Evolutionary conservation across 1,140 invertebrate genomes (phyloP).

Genomic region (Drosophila eugracilis): DNA sequence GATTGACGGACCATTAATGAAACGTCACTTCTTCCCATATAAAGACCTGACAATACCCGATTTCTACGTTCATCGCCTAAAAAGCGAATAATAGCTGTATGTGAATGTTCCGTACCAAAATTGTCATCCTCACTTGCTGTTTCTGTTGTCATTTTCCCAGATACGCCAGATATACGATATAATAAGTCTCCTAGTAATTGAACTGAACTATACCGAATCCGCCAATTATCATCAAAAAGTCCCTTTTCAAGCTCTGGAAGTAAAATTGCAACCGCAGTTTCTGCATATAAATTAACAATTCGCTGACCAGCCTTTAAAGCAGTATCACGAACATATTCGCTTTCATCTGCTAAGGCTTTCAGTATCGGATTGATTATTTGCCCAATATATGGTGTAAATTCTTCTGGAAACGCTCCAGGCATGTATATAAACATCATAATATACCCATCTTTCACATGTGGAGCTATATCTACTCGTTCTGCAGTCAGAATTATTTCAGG

Average conservation of each 20-base stretch:
- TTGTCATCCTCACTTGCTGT: slow-evolving; percentile 99
- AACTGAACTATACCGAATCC: slow-evolving; percentile 98
- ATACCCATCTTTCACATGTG: slow-evolving; percentile 99
- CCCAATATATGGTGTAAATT: slow-evolving; percentile 98
- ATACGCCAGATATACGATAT: slow-evolving; percentile 98
- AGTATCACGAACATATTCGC: slow-evolving; percentile 99
- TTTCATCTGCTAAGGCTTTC: slow-evolving; percentile 99
- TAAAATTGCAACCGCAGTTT: slow-evolving; percentile 96
- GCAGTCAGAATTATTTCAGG: slow-evolving; percentile 99
- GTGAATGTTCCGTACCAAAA: slow-evolving; percentile 98
- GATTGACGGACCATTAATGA: slow-evolving; percentile 98
- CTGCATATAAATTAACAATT: slow-evolving; percentile 98
- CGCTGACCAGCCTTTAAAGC: slow-evolving; percentile 98
- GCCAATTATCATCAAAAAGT: slow-evolving; percentile 98
- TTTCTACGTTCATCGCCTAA: slow-evolving; percentile 96
- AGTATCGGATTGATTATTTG: slow-evolving; percentile 99
- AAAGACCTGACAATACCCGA: slow-evolving; percentile 96
- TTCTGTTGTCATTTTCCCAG: slow-evolving; percentile 99
- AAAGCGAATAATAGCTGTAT: slow-evolving; percentile 94
- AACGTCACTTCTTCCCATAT: slow-evolving; percentile 99
- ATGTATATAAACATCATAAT: slow-evolving; percentile 99
- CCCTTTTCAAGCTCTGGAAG: slow-evolving; percentile 97
- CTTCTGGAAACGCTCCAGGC: slow-evolving; percentile 97
- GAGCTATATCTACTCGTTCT: slow-evolving; percentile 96
- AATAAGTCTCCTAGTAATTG: slow-evolving; percentile 98